These are phyloP conservation scores for Aurelia aurita DNA, from an alignment of 30 jellyfish, hydroid and myxozoan species.

Conservation along the genomic window DNA sequence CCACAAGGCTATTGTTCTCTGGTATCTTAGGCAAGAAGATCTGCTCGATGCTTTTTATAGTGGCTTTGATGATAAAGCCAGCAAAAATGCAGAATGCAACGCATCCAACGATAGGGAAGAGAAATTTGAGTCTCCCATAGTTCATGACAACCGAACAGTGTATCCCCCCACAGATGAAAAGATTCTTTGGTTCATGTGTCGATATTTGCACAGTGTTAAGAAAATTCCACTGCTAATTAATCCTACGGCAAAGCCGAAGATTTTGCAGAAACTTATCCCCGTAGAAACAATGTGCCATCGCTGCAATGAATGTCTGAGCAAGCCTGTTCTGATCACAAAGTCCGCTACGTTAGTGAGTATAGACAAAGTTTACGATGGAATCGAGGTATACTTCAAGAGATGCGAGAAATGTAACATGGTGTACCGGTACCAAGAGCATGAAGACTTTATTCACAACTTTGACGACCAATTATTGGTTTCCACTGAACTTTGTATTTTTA, in stretches of 20 bases:
- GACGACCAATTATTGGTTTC: slow-evolving; percentile 38
- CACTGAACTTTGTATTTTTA: slow-evolving; percentile 29
- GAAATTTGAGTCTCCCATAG: background rate
- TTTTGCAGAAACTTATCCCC: slow-evolving; percentile 14
- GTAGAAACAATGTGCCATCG: slow-evolving; percentile 24
- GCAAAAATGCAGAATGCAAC: background rate
- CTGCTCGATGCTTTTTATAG: background rate
- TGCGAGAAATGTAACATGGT: slow-evolving; percentile 17
- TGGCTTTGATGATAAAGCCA: background rate
- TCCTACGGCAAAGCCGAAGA: slow-evolving; percentile 1
- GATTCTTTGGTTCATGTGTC: too few relatives aligned
- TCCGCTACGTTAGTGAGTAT: slow-evolving; percentile 21
- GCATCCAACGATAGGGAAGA: background rate
- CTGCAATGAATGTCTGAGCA: slow-evolving; percentile 5
- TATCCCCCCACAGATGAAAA: too few relatives aligned
- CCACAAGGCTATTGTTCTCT: slow-evolving; percentile 26
- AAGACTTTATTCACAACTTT: slow-evolving; percentile 44
- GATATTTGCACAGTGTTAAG: too few relatives aligned
- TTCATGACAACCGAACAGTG: background rate
- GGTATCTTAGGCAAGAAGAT: slow-evolving; percentile 1
- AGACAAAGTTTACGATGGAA: background rate
- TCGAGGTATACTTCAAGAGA: slow-evolving; percentile 1
- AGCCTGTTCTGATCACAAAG: slow-evolving; percentile 6
- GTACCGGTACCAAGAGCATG: slow-evolving; percentile 43
- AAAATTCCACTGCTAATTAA: background rate